Percentiles rank a stretch among this genome's conserved stretches.
Evolutionary conservation across 2,888 invertebrate species (phyloP).

Genomic region (Drosophila colorata): DNA sequence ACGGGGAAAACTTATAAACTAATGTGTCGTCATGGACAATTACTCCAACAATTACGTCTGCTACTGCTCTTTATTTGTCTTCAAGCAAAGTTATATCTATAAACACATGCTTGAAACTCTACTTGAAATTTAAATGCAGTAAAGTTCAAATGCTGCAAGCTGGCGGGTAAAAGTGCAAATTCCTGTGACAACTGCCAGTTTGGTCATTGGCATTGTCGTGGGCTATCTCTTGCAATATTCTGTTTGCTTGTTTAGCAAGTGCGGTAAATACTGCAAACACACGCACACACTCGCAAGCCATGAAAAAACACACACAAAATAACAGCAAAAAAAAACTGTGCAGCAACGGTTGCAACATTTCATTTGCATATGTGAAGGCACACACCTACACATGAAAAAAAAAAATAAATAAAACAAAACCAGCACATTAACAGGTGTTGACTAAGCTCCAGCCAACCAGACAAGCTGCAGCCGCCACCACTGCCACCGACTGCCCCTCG

Average conservation of each 20-base stretch:
- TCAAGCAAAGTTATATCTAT: too few relatives aligned
- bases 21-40: not conserved
- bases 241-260: slow-evolving; percentile 67
- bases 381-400: slow-evolving; percentile 26
- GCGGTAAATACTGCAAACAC: slow-evolving; percentile 54
- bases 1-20: not conserved
- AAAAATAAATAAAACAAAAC: slow-evolving; percentile 42
- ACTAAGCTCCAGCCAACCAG: slow-evolving; percentile 68
- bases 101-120: not conserved
- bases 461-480: slow-evolving; percentile 29
- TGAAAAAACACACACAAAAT: not conserved
- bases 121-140: slow-evolving; percentile 7
- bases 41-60: not conserved
- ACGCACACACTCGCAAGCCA: slow-evolving; percentile 14
- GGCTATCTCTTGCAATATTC: slow-evolving; percentile 66
- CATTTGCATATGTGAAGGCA: slow-evolving; percentile 68
- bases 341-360: slow-evolving; percentile 54
- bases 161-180: slow-evolving; percentile 23
- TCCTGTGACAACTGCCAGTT: slow-evolving; percentile 34
- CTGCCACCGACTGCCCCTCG: slow-evolving; percentile 9
- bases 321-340: slow-evolving; percentile 13
- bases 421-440: slow-evolving; percentile 80
- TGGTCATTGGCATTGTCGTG: slow-evolving; percentile 43
- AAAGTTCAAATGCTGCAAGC: slow-evolving; percentile 10
- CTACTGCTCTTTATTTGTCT: not conserved